These are phyloP conservation scores for Nipponacmea schrenckii DNA, from an alignment of 2,888 invertebrate genomes.

Conservation along the genomic window DNA sequence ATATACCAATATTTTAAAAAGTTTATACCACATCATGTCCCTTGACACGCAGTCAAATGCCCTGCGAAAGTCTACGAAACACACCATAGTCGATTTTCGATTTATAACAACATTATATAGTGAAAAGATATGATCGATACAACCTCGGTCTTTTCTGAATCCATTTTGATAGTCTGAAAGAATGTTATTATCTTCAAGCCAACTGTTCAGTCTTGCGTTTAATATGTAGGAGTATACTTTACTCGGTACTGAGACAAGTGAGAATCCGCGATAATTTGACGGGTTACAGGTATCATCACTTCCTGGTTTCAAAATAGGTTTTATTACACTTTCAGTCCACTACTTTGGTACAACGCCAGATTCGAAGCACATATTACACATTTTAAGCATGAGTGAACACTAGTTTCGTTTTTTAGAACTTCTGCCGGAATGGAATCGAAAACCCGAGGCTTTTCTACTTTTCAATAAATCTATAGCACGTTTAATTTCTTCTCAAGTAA, in stretches of 20 bases:
- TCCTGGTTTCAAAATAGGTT: neutral
- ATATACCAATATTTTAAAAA: neutral
- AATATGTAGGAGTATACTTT: neutral
- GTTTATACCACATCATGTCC: neutral
- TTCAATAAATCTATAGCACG: neutral
- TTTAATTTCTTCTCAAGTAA: neutral
- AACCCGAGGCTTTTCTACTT: neutral
- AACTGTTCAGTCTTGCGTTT: neutral
- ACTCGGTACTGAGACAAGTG: neutral
- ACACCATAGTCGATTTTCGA: neutral
- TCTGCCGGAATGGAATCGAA: too few species aligned
- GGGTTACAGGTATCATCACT: neutral
- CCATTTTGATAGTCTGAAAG: neutral
- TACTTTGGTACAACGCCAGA: neutral
- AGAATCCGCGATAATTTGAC: neutral
- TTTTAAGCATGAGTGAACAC: neutral
- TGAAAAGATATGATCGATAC: neutral
- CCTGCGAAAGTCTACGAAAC: neutral
- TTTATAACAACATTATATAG: neutral
- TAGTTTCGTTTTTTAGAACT: neutral
- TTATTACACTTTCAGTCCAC: constrained; percentile 1
- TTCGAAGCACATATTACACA: neutral
- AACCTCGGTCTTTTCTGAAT: neutral
- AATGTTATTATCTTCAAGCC: neutral
- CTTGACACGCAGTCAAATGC: neutral